These are phyloP conservation scores for Cichlasoma orientale DNA, from an alignment of 2,797 vertebrate species.

Conservation along the genomic window DNA sequence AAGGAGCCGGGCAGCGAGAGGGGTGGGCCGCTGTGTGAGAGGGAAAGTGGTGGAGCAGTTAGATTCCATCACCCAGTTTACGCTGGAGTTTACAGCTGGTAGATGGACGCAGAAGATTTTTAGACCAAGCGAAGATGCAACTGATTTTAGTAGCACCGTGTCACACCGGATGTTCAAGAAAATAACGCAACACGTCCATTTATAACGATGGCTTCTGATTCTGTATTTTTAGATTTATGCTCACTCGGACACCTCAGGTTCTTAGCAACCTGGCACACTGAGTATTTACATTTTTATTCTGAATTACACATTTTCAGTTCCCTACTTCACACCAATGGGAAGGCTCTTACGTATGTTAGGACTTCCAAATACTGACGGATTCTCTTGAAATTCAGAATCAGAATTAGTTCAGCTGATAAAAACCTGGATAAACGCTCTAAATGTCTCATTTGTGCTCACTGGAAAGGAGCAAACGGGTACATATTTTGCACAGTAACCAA, in stretches of 20 bases:
- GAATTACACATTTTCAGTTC: background rate
- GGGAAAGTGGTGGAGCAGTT: conserved; percentile 6
- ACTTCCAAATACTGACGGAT: background rate
- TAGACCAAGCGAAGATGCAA: background rate
- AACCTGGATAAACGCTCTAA: background rate
- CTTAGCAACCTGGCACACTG: no score
- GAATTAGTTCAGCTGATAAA: background rate
- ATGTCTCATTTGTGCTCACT: background rate
- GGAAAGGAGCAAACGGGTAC: background rate
- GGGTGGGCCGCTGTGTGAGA: conserved; percentile 15
- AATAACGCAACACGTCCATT: background rate
- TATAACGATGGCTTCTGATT: background rate
- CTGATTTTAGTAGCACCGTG: background rate
- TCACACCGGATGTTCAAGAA: background rate
- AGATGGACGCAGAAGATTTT: background rate
- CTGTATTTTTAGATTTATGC: background rate
- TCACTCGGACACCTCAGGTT: background rate
- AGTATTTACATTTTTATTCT: background rate
- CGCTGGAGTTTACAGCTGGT: background rate
- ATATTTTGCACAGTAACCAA: no score
- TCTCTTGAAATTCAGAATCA: background rate
- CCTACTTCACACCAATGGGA: background rate
- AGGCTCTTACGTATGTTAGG: background rate
- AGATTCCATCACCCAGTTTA: background rate
- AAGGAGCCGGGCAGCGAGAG: conserved; percentile 7